phyloP scores from a whole-genome alignment of 2,113 vertebrate genomes.

The Amblyornis subalaris region DNA sequence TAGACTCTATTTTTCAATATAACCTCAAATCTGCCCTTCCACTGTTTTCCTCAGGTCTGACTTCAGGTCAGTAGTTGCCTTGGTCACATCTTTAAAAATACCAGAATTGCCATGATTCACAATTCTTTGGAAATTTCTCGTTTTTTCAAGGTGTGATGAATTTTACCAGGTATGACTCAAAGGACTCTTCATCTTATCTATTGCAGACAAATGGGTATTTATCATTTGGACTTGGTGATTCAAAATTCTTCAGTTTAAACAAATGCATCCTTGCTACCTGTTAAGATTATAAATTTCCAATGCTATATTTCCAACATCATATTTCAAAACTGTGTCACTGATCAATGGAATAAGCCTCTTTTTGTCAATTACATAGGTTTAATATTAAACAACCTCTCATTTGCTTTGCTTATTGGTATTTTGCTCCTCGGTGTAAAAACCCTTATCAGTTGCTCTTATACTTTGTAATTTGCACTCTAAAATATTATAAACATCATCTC shows the following conservation, averaged over 20 bases:
- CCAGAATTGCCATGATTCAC: not conserved
- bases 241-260: not conserved
- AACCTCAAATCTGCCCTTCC: not conserved
- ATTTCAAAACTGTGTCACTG: not conserved
- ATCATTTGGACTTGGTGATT: not conserved
- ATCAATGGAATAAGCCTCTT: not conserved
- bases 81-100: not conserved
- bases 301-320: not conserved
- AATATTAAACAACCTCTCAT: not conserved
- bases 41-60: not conserved
- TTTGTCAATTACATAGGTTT: not conserved
- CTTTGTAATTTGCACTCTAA: not conserved
- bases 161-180: not conserved
- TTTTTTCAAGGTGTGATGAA: not conserved
- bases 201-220: not conserved
- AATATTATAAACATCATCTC: not conserved
- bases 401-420: not conserved
- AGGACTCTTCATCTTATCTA: not conserved
- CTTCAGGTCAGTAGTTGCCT: not conserved
- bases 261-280: not conserved
- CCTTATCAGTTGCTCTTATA: not conserved
- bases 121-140: not conserved
- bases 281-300: not conserved
- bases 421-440: not conserved
- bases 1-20: not conserved